These are phyloP conservation scores for Notarius lentiginosus DNA, from an alignment of 2,113 vertebrate species.

Conservation along the genomic window DNA sequence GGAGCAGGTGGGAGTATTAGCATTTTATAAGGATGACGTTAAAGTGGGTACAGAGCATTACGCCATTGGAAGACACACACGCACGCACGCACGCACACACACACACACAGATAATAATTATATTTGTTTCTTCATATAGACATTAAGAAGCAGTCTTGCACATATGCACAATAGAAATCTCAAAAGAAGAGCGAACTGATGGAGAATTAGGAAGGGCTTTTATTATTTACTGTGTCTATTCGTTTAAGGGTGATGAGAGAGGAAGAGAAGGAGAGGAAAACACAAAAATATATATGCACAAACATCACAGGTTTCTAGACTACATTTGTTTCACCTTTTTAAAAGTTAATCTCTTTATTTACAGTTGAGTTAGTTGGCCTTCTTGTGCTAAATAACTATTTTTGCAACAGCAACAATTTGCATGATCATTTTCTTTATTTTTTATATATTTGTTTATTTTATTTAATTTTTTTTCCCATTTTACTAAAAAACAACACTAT, in stretches of 20 bases:
- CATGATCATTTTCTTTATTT: slow-evolving; percentile 68
- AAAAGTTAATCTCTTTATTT: slow-evolving; percentile 78
- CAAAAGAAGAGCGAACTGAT: slow-evolving; percentile 74
- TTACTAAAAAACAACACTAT: slow-evolving; percentile 63
- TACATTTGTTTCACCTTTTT: slow-evolving; percentile 74
- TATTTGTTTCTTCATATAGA: slow-evolving; percentile 79
- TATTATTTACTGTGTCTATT: slow-evolving; percentile 62
- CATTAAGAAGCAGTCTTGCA: slow-evolving; percentile 82
- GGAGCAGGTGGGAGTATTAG: slow-evolving; percentile 80
- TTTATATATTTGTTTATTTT: slow-evolving; percentile 6
- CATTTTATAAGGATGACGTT: slow-evolving; percentile 89
- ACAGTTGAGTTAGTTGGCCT: slow-evolving; percentile 78
- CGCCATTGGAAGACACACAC: slow-evolving; percentile 74
- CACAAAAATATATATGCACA: slow-evolving; percentile 80
- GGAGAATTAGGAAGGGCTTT: slow-evolving; percentile 66
- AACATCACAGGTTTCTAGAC: slow-evolving; percentile 78
- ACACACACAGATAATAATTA: slow-evolving; percentile 77
- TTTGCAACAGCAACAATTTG: slow-evolving; percentile 69
- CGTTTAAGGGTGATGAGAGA: slow-evolving; percentile 63
- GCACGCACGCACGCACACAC: slow-evolving; percentile 57
- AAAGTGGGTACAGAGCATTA: slow-evolving; percentile 90
- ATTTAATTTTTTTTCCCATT: slow-evolving; percentile 45
- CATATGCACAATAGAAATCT: slow-evolving; percentile 82
- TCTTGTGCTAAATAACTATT: slow-evolving; percentile 77
- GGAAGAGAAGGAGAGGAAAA: slow-evolving; percentile 68